Base-by-base conservation (phyloP, 2,113 vertebrate genomes). In the Pterophyllum scalare region DNA sequence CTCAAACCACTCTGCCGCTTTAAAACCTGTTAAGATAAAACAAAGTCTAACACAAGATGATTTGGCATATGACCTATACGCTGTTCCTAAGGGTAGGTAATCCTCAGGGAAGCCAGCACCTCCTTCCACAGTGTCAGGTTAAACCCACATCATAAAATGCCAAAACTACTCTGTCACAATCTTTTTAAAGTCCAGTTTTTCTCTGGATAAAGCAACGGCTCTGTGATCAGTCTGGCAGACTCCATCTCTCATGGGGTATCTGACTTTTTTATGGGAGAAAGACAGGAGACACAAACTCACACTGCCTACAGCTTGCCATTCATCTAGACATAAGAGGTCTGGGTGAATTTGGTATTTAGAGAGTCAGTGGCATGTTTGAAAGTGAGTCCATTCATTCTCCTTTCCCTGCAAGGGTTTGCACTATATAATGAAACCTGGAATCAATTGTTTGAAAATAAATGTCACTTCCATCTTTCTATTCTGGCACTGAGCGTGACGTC, bases 301-400 rank as follows among this genome's bases (percentile, higher is more conserved):
- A 78, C 49, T 75, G 28, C 81, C 70, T 79, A 72, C 14, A 81
- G 83, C n/a, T 84, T 67, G 67, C 78, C 85, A 87, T 90, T 90
- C 85, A 92, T 90, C 86, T 77, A 72, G 57, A 79, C 65, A 85
- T 70, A 72, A 85, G 79, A 85, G 86, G n/a, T 88, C 79, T 89
- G 82, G 83, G 67, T 8, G 28, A 56, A 77, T 88, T 82, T 60
- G 85, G 70, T 86, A 92, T 93, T 92, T 93, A 87, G 61, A 84
- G 59, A 82, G 82, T 90, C 88, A 72, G 26, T 76, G 79, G 67
- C 52, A 72, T 85, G 67, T 91, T 87, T 88, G 87, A 76, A 89
- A 88, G 79, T 81, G 77, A 90, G 67, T 82, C 76, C 77, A 78
- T 91, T 91, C 83, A 86, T 86, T 91, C 43, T 79, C 38, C 79